phyloP scores from a whole-genome alignment of 2,888 invertebrate species.

The Elegia similella region DNA sequence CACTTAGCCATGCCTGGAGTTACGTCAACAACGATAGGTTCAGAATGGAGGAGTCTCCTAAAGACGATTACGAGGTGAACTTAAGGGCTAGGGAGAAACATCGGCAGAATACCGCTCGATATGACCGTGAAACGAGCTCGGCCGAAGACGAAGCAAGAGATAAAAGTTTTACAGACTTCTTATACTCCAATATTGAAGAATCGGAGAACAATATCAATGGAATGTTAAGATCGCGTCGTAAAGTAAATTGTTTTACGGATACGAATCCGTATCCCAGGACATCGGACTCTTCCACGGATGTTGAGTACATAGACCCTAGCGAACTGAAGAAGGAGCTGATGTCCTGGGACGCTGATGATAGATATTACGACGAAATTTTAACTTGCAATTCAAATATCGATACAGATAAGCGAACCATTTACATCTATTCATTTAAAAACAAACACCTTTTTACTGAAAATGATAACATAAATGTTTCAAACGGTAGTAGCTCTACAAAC shows the following conservation, averaged over 20 bases:
- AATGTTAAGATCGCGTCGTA: conserved; percentile 32
- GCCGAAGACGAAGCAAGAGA: conserved; percentile 18
- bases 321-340: conserved; percentile 29
- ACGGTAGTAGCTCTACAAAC: conserved; percentile 41
- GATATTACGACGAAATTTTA: conserved; percentile 36
- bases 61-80: conserved; percentile 38
- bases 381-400: conserved; percentile 37
- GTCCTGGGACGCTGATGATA: conserved; percentile 31
- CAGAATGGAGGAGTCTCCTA: conserved; percentile 25
- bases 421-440: conserved; percentile 67
- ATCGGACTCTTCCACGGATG: conserved; percentile 51
- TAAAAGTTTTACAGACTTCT: conserved; percentile 14
- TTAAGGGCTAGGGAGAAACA: conserved; percentile 28
- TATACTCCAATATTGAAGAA: conserved; percentile 18
- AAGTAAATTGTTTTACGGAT: conserved; percentile 51
- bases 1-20: conserved; percentile 40
- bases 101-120: conserved; percentile 21
- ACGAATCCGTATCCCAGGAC: conserved; percentile 37
- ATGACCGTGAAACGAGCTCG: conserved; percentile 21
- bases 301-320: conserved; percentile 34
- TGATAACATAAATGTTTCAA: conserved; percentile 38
- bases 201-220: conserved; percentile 21
- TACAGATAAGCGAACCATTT: conserved; percentile 50
- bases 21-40: conserved; percentile 32
- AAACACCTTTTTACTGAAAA: conserved; percentile 47